phyloP scores from a whole-genome alignment of 53 echinoderm and acorn worm genomes.

The Arbacia lixula region DNA sequence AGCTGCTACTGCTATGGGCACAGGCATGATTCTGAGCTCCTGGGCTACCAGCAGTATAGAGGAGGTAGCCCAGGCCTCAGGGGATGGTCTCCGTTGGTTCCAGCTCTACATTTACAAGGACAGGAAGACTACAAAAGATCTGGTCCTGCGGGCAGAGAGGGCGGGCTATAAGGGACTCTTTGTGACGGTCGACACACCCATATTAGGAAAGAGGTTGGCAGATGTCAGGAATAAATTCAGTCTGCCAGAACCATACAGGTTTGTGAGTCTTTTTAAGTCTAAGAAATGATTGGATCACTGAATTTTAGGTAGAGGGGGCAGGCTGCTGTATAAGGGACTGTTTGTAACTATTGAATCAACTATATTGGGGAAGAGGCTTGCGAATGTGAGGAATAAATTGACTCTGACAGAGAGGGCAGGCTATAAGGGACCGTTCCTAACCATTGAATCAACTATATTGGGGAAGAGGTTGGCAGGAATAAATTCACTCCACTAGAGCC shows the following conservation, averaged over 20 bases:
- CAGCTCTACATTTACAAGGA: conserved; percentile 90
- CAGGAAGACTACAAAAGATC: conserved; percentile 50
- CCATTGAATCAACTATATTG: too few species aligned
- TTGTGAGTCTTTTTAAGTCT: background rate
- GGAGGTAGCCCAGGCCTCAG: conserved; percentile 77
- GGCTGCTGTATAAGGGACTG: background rate
- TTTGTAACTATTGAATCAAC: too few species aligned
- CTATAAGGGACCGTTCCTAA: background rate
- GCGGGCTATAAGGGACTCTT: conserved; percentile 89
- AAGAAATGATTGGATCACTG: too few species aligned
- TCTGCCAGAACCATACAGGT: conserved; percentile 75
- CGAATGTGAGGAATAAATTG: background rate
- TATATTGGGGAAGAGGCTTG: background rate
- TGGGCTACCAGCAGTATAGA: conserved; percentile 87
- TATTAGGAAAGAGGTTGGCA: conserved; percentile 67
- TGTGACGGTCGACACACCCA: conserved; percentile 81
- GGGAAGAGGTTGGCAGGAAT: background rate
- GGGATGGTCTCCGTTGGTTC: conserved; percentile 82
- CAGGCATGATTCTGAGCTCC: conserved; percentile 82
- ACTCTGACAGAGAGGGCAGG: background rate
- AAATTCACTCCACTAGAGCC: background rate
- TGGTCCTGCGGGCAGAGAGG: conserved; percentile 82
- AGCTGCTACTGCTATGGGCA: conserved; percentile 80
- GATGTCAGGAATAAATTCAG: conserved; percentile 85
- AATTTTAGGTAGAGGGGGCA: too few species aligned